phyloP scores from a whole-genome alignment of 1,140 invertebrate species.

The honey bee (Apis mellifera) region DNA sequence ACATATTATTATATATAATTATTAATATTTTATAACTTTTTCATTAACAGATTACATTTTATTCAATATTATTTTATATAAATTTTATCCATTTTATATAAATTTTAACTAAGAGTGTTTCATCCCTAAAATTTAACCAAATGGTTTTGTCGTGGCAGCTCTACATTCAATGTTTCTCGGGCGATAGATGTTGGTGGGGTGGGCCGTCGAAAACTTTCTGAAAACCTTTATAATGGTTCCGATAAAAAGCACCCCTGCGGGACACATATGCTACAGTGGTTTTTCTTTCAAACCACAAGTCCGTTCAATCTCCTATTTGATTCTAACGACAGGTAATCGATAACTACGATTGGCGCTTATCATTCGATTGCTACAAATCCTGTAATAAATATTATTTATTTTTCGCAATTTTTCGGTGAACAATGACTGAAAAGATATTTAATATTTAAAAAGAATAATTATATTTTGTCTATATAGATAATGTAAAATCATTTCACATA shows the following conservation, averaged over 20 bases:
- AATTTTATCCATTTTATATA: background rate
- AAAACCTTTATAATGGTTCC: conserved; percentile 62
- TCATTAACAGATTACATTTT: background rate
- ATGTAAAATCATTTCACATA: too few species aligned
- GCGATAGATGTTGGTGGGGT: conserved; percentile 15
- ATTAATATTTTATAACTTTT: background rate
- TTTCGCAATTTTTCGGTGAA: background rate
- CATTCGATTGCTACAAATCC: conserved; percentile 8
- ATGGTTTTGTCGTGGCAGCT: background rate
- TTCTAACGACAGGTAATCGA: conserved; percentile 66
- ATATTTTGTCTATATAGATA: too few species aligned
- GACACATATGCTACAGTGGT: conserved; percentile 66
- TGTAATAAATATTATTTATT: conserved; percentile 22
- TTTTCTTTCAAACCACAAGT: conserved; percentile 61
- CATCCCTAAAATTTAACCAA: background rate
- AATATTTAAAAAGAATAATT: too few species aligned
- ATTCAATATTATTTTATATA: background rate
- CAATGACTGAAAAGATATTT: too few species aligned
- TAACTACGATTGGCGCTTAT: conserved; percentile 52
- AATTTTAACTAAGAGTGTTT: background rate
- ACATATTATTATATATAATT: too few species aligned
- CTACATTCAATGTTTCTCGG: conserved; percentile 13
- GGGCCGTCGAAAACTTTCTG: conserved; percentile 50
- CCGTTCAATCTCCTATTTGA: conserved; percentile 59
- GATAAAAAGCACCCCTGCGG: conserved; percentile 63